A percentile compares a stretch with the other conserved stretches of the same genome.
These are phyloP conservation scores for Anabas testudineus DNA, from an alignment of 2,797 vertebrate genomes.

Conservation along the genomic window DNA sequence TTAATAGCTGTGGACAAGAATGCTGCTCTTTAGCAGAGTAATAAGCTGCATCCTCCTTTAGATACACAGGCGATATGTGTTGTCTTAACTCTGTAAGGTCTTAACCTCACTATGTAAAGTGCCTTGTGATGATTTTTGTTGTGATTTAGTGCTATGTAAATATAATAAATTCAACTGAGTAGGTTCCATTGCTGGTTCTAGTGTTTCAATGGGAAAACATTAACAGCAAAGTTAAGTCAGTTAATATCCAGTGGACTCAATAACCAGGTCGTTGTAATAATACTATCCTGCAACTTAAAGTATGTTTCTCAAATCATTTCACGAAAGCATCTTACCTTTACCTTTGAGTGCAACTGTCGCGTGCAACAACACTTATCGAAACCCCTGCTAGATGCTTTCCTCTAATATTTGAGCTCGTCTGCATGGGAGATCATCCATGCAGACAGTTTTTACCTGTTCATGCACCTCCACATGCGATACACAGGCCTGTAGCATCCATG, in stretches of 20 bases:
- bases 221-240: too few species aligned
- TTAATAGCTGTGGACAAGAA: background rate
- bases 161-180: too few species aligned
- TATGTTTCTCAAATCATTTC: conserved; percentile 1
- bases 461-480: conserved; percentile 80
- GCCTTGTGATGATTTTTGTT: too few species aligned
- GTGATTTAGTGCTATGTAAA: too few species aligned
- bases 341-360: conserved; percentile 48
- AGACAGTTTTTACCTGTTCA: conserved; percentile 63
- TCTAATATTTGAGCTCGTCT: conserved; percentile 19
- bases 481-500: conserved; percentile 67
- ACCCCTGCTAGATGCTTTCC: conserved; percentile 53
- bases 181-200: too few species aligned
- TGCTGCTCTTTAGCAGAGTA: background rate
- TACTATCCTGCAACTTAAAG: background rate
- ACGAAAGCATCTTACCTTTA: conserved; percentile 7
- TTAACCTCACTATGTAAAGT: too few species aligned
- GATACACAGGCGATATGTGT: background rate
- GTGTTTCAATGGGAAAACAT: too few species aligned
- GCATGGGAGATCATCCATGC: conserved; percentile 58
- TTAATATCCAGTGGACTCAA: background rate
- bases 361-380: conserved; percentile 83
- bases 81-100: too few species aligned
- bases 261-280: too few species aligned
- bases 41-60: background rate